Evolutionary conservation across 2,797 vertebrate species (phyloP), one percentile per base, ranked within the genome.

Genomic region (Australoheros facetus): DNA sequence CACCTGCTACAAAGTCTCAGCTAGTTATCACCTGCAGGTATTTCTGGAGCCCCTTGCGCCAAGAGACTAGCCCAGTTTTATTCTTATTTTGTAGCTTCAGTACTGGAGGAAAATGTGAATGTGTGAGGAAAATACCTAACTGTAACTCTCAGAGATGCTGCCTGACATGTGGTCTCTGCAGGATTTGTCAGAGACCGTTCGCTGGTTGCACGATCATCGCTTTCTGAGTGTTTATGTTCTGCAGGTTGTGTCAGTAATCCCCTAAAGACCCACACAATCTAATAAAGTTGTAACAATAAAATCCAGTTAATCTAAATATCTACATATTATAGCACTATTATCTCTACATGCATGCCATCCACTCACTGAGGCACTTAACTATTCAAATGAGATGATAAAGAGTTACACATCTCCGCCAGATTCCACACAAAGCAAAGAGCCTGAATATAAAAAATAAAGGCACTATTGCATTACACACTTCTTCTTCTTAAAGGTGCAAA

Each of bases 11-110:
- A 88, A 81, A 86, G 82, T 83, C 83, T 85, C 82, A 78, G 82
- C 83, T 92, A 88, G 91, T 91, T 93, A 90, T 88, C 92, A 92
- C 92, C 89, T 91, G 88, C 76, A 80, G 83, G 78, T 93, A 92
- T 94, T 93, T 92, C 85, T 86, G 82, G 91, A 92, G 82, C 73
- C 8, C 58, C 26, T 14, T 66, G 69, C 58, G 60, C 75, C 60
- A 1, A 48, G 88, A 87, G 85, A 83, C 62, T 78, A 81, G 75
- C 82, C 86, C 80, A 71, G 56, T 48, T 88, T 79, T 53, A 62
- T 69, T 79, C 53, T 8, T 58, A 76, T 80, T 69, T 56, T 32
- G 58, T 58, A 56, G 60, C 74, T 73, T 77, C 37, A 30, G 60
- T 32, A 64, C 53, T 66, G n/a, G 37, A 78, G 39, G 83, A 78